Conservation (phyloP, 2,888 invertebrate species). For the Rhagium mordax region DNA sequence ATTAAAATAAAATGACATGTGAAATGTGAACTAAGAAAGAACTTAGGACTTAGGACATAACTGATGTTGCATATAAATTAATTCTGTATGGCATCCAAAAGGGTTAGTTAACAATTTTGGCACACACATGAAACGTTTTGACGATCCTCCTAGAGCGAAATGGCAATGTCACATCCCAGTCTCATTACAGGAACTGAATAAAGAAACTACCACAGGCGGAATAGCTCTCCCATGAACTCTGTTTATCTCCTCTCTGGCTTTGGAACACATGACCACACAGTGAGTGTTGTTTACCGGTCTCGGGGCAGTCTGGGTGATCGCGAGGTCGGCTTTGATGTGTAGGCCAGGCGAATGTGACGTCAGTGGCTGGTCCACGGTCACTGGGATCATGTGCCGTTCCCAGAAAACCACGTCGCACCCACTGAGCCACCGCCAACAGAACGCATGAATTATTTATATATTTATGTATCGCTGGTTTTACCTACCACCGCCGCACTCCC, state of each 20-base stretch:
- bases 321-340: constrained; percentile 46
- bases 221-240: not conserved
- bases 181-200: not conserved
- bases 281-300: constrained; percentile 44
- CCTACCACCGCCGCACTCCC: constrained; percentile 21
- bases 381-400: constrained; percentile 45
- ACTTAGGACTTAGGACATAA: no score
- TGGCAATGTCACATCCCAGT: no score
- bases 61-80: no score
- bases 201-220: not conserved
- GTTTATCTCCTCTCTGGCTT: constrained; percentile 26
- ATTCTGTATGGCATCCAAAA: no score
- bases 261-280: constrained; percentile 43
- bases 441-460: constrained; percentile 48
- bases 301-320: constrained; percentile 44
- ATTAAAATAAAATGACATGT: no score
- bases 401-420: constrained; percentile 46
- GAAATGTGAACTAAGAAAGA: no score
- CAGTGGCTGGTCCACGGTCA: constrained; percentile 41
- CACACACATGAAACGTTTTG: no score
- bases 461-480: constrained; percentile 15
- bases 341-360: constrained; percentile 38
- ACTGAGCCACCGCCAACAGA: constrained; percentile 56
- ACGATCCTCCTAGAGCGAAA: no score
- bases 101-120: no score